Percentiles rank a stretch among this genome's conserved stretches.
Evolutionary conservation across 64 coral and sea anemone species (phyloP).

Genomic region (Orbicella faveolata): DNA sequence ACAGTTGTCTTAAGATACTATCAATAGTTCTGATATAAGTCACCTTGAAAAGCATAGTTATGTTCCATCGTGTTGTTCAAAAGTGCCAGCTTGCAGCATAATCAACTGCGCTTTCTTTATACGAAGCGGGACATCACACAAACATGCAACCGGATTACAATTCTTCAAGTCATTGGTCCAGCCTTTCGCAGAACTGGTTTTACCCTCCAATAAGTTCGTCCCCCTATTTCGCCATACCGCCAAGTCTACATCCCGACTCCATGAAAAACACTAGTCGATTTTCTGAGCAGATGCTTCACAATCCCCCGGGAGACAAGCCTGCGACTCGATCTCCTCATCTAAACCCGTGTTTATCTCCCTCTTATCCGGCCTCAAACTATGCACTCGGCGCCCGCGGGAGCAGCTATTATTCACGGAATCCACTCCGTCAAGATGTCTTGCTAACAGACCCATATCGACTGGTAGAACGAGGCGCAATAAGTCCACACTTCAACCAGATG

Average conservation of each 20-base stretch:
- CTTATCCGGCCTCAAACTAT: background rate
- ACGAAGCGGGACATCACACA: background rate
- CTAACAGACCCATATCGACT: slow-evolving; percentile 2
- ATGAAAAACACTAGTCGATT: background rate
- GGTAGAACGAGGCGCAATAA: background rate
- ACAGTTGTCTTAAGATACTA: background rate
- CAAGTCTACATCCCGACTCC: background rate
- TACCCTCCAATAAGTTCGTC: background rate
- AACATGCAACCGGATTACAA: slow-evolving; percentile 12
- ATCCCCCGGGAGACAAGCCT: background rate
- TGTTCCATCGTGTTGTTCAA: background rate
- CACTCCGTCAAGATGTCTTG: background rate
- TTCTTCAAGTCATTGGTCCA: background rate
- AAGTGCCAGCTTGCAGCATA: background rate
- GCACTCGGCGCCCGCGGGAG: background rate
- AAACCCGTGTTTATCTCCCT: background rate
- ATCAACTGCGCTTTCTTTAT: background rate
- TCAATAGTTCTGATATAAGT: slow-evolving; percentile 18
- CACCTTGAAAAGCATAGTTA: slow-evolving; percentile 7
- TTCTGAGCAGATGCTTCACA: background rate
- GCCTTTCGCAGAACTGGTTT: slow-evolving; percentile 19
- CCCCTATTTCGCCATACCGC: background rate
- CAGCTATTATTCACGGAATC: background rate
- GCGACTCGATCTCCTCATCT: background rate
- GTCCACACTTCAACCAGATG: background rate